These are phyloP conservation scores for Nyctibius grandis DNA, from an alignment of 2,797 vertebrate genomes.

Conservation along the genomic window DNA sequence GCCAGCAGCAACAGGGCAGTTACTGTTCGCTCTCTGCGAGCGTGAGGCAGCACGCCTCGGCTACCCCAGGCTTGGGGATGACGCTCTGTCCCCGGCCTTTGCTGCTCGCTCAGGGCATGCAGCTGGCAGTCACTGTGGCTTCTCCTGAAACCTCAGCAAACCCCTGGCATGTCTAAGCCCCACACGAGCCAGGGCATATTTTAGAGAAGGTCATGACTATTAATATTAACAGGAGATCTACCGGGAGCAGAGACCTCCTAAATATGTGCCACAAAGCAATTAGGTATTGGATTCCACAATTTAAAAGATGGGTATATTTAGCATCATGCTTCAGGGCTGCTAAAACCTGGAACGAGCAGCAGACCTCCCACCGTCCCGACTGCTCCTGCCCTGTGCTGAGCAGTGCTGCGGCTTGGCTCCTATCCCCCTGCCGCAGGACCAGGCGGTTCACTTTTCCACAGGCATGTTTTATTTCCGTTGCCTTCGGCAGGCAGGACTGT, in stretches of 20 bases:
- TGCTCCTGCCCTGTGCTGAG: neutral
- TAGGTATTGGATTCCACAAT: conserved; percentile 21
- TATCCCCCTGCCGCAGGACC: accelerated
- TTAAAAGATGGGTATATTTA: conserved; percentile 21
- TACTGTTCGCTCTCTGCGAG: neutral
- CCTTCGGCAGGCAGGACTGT: neutral
- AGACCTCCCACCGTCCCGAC: neutral
- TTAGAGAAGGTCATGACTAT: conserved; percentile 20
- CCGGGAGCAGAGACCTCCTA: neutral
- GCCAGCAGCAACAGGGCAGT: neutral
- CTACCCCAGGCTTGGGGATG: accelerated
- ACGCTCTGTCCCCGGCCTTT: neutral
- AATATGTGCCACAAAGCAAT: conserved; percentile 13
- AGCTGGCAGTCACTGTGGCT: accelerated
- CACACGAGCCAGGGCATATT: neutral
- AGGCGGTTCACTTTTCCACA: accelerated
- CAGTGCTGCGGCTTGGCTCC: accelerated
- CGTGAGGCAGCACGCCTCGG: neutral
- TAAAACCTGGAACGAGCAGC: neutral
- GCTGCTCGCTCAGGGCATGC: accelerated
- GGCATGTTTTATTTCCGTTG: accelerated
- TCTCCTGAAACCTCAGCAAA: neutral
- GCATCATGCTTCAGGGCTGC: neutral
- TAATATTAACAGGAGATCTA: conserved; percentile 18
- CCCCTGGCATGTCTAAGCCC: neutral